Base-by-base conservation (phyloP, 2,888 invertebrate genomes). In the Diloba caeruleocephala region DNA sequence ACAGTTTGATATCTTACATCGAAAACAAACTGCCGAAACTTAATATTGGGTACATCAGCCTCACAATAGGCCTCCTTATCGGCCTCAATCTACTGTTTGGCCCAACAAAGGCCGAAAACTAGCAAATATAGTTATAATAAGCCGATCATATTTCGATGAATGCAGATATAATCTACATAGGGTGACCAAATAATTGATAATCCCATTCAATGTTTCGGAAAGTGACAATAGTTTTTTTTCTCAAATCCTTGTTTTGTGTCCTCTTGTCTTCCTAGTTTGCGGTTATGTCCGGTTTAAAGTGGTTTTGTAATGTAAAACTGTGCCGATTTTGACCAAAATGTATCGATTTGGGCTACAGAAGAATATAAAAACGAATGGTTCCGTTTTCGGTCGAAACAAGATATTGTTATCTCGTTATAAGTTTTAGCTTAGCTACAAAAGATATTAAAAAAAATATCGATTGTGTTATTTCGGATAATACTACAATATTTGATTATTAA, bases 111-210 rank as follows among this genome's bases (percentile, higher is more conserved):
- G 70, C 78, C 76, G 76, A 84, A 79, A 87, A 85, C 83, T 85
- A 85, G 84, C 86, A 83, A 89, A 90, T 92, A 92, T 90, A 90
- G 89, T 89, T 90, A 90, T 91, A 92, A 92, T 88, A 89, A 90
- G 85, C 76, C 71, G 83, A 90, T 92, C 90, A 83, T 86, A 84
- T 92, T 91, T 88, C 91, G 54, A 67, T 74, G 67, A 74, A 80
- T 71, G 55, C 43, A 72, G 88, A 90, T 89, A 70, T 45, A 73
- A 88, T 88, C 88, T 77, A 62, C 70, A 50, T 79, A 75, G 87
- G 88, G 90, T 83, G 87, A 84, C 85, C 86, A 82, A 88, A 88
- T 88, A 87, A 88, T 85, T 84, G 84, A 76, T 85, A 85, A 74
- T 87, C 85, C 82, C 59, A 83, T 88, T 83, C 78, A 79, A 54